Conservation (phyloP, 2,888 invertebrate genomes). For the Empis stercorea region DNA sequence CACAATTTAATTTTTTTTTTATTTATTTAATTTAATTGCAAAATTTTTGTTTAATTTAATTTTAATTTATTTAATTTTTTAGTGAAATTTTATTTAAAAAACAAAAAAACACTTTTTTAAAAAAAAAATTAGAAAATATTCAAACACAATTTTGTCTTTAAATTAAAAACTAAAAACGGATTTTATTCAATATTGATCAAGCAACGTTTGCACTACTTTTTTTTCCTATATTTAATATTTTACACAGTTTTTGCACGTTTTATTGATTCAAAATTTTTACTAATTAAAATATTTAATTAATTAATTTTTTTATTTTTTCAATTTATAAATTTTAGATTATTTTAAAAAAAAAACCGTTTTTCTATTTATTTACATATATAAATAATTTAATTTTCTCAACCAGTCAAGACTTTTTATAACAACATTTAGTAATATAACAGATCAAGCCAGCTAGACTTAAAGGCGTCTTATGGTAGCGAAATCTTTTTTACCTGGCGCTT, state of each 20-base stretch:
- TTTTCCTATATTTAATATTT: too few species aligned
- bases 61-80: background rate
- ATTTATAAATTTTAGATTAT: background rate
- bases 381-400: too few species aligned
- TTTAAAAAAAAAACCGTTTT: background rate
- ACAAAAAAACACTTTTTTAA: background rate
- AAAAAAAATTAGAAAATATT: background rate
- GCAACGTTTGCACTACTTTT: too few species aligned
- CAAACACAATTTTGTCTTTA: background rate
- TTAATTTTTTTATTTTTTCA: background rate
- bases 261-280: too few species aligned
- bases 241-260: too few species aligned
- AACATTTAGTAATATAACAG: slow-evolving; percentile 4
- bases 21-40: slow-evolving; percentile 4
- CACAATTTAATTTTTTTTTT: slow-evolving; percentile 12
- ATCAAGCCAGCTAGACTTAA: slow-evolving; percentile 35
- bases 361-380: background rate
- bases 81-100: background rate
- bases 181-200: too few species aligned
- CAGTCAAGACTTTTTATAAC: background rate
- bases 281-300: background rate
- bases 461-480: slow-evolving; percentile 36
- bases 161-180: background rate
- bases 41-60: background rate
- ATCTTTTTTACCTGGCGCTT: slow-evolving; percentile 27